phyloP scores from a whole-genome alignment of 2,797 vertebrate species.

The Erpetoichthys calabaricus region DNA sequence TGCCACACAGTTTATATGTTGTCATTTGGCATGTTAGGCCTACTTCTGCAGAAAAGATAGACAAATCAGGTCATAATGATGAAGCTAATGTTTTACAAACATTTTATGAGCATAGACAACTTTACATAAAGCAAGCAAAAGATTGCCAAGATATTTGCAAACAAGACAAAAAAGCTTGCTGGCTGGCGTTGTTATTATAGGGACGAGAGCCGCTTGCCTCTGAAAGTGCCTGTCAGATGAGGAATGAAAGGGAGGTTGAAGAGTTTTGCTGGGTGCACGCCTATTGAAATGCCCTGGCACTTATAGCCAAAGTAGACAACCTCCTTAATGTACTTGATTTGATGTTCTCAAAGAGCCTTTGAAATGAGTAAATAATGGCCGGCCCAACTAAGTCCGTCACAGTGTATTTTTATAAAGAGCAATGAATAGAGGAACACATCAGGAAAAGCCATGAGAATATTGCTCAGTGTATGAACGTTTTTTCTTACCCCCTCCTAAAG shows the following conservation, averaged over 20 bases:
- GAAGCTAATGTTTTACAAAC: too few species aligned
- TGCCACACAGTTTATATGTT: too few species aligned
- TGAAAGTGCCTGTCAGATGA: too few species aligned
- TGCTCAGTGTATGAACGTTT: slow-evolving; percentile 29
- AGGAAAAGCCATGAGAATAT: slow-evolving; percentile 41
- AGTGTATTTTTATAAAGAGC: neutral
- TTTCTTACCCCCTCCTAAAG: slow-evolving; percentile 60
- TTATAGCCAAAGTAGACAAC: slow-evolving; percentile 5
- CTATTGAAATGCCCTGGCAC: slow-evolving; percentile 4
- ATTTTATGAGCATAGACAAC: too few species aligned
- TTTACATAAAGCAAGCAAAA: too few species aligned
- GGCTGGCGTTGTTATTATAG: too few species aligned
- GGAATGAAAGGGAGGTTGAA: neutral
- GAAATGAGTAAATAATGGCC: slow-evolving; percentile 1
- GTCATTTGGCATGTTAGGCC: too few species aligned
- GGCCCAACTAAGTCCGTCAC: neutral
- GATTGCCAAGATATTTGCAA: too few species aligned
- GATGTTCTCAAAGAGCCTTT: slow-evolving; percentile 4
- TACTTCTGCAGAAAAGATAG: too few species aligned
- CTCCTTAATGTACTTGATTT: slow-evolving; percentile 7
- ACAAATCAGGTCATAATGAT: too few species aligned
- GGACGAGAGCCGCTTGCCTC: too few species aligned
- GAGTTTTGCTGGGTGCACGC: neutral
- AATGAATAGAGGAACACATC: slow-evolving; percentile 36
- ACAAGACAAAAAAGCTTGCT: too few species aligned